phyloP scores from a whole-genome alignment of 1,140 invertebrate species.

The Drosophila ironensis region DNA sequence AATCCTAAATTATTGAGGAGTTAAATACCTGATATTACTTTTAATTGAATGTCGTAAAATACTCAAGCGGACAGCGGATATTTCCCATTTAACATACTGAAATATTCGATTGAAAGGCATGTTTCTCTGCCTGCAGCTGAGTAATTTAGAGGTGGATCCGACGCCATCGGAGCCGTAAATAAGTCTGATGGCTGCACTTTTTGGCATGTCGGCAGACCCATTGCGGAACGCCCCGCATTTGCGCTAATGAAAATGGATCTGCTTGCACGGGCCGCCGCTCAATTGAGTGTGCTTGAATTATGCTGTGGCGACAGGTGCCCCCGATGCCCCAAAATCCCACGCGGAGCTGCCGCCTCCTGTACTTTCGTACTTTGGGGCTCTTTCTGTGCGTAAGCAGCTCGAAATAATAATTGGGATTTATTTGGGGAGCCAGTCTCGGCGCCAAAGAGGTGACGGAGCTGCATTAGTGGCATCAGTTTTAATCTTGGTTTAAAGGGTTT shows the following conservation, averaged over 20 bases:
- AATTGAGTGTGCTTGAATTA: conserved; percentile 53
- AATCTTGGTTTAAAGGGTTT: no score
- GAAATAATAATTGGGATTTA: conserved; percentile 33
- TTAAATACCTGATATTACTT: no score
- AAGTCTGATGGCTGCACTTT: conserved; percentile 69
- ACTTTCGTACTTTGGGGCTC: conserved; percentile 3
- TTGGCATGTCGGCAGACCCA: conserved; percentile 58
- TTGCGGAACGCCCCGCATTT: conserved; percentile 55
- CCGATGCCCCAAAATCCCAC: conserved; percentile 15
- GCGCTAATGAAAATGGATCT: conserved; percentile 70
- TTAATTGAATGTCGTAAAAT: no score
- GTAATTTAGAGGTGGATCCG: conserved; percentile 14
- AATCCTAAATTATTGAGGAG: no score
- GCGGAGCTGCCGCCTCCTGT: not conserved
- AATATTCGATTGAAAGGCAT: no score
- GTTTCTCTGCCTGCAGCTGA: no score
- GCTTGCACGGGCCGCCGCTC: conserved; percentile 7
- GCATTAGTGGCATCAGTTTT: no score
- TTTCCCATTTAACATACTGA: no score
- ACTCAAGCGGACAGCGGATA: no score
- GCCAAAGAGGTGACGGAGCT: not conserved
- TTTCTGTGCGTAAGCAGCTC: conserved; percentile 25
- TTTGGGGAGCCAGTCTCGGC: not conserved
- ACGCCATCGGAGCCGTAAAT: conserved; percentile 62
- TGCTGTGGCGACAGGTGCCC: conserved; percentile 52